Percentiles rank a stretch among this genome's conserved stretches.
Evolutionary conservation across 2,797 vertebrate species (phyloP).

Genomic region (Novumbra hubbsi): DNA sequence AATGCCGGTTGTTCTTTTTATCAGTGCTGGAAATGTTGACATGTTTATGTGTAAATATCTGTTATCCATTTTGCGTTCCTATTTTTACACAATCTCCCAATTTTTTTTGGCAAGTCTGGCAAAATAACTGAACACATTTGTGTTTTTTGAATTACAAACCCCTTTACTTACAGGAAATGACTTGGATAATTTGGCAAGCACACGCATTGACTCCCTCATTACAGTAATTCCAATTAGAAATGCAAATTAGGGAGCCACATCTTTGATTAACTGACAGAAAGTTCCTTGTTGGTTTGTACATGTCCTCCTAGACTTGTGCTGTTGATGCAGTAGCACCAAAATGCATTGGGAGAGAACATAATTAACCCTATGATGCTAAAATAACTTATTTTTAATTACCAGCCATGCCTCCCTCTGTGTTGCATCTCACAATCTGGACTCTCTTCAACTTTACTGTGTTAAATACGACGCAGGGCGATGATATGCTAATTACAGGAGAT

Average conservation of each 20-base stretch:
- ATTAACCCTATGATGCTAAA: slow-evolving; percentile 72
- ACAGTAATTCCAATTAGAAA: slow-evolving; percentile 71
- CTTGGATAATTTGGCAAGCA: slow-evolving; percentile 18
- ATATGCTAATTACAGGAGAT: slow-evolving; percentile 73
- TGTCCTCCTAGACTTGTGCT: slow-evolving; percentile 68
- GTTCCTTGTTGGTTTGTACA: slow-evolving; percentile 75
- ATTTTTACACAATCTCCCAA: neutral
- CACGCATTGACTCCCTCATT: slow-evolving; percentile 59
- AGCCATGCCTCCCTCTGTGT: slow-evolving; percentile 41
- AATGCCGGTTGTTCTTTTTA: neutral
- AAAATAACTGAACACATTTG: neutral
- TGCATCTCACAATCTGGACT: slow-evolving; percentile 54
- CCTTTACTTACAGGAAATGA: slow-evolving; percentile 6
- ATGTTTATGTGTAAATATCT: neutral
- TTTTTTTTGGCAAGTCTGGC: neutral
- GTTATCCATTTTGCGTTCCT: too few species aligned
- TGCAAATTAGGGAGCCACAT: slow-evolving; percentile 70
- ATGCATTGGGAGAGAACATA: slow-evolving; percentile 68
- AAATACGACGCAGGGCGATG: slow-evolving; percentile 64
- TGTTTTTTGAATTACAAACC: neutral
- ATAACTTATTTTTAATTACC: slow-evolving; percentile 73
- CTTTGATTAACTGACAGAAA: slow-evolving; percentile 71
- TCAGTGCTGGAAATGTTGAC: neutral
- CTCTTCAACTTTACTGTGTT: slow-evolving; percentile 47
- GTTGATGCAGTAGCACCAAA: slow-evolving; percentile 57